phyloP scores from a whole-genome alignment of 2,797 vertebrate species.

The Adrianichthys oophorus region DNA sequence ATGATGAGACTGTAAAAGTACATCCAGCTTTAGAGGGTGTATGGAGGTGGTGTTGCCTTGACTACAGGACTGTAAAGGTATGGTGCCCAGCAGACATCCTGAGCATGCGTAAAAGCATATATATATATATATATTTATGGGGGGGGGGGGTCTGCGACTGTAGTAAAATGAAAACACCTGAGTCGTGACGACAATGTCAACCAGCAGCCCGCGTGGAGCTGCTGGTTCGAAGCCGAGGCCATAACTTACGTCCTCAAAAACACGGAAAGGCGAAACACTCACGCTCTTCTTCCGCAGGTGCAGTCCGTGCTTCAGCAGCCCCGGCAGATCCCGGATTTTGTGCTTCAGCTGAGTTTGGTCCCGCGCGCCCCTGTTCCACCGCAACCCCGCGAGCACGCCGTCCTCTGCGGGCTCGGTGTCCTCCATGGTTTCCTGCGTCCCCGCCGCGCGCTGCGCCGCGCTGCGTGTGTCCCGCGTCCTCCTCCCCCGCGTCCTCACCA shows the following conservation, averaged over 20 bases:
- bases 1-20: background rate
- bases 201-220: slow-evolving; percentile 29
- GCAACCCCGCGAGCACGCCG: slow-evolving; percentile 78
- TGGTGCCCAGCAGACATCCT: slow-evolving; percentile 54
- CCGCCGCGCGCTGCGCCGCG: too few relatives aligned
- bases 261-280: slow-evolving; percentile 56
- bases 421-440: slow-evolving; percentile 67
- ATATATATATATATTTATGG: background rate
- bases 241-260: slow-evolving; percentile 1
- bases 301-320: slow-evolving; percentile 82
- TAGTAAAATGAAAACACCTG: slow-evolving; percentile 66
- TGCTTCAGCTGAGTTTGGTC: slow-evolving; percentile 83
- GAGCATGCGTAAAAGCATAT: slow-evolving; percentile 3
- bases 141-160: slow-evolving; percentile 52
- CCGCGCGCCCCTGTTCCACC: slow-evolving; percentile 81
- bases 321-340: slow-evolving; percentile 82
- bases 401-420: slow-evolving; percentile 81
- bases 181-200: slow-evolving; percentile 70
- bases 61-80: slow-evolving; percentile 67
- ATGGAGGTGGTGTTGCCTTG: slow-evolving; percentile 61
- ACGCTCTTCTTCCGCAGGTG: slow-evolving; percentile 85
- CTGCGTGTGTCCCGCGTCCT: background rate
- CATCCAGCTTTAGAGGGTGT: background rate
- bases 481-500: slow-evolving; percentile 39
- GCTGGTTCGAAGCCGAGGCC: slow-evolving; percentile 2